phyloP scores from a whole-genome alignment of 2,797 vertebrate genomes.

The Coccyzus lansbergi region DNA sequence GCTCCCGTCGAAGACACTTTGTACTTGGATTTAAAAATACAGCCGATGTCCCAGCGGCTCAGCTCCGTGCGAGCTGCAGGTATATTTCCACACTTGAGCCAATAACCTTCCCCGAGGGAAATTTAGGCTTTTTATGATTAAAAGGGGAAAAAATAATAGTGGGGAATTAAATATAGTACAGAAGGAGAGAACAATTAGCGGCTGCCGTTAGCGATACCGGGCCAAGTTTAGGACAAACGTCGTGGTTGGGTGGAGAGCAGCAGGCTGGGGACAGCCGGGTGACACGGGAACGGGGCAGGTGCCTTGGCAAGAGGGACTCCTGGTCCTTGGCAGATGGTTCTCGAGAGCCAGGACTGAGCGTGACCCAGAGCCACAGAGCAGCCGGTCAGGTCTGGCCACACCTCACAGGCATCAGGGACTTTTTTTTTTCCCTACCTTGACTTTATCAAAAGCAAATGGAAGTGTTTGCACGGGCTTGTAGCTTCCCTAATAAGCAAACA shows the following conservation, averaged over 20 bases:
- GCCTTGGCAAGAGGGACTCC: background rate
- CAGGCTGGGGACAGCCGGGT: background rate
- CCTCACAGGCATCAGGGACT: background rate
- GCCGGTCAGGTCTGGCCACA: background rate
- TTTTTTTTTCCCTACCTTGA: background rate
- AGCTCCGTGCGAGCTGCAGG: constrained; percentile 43
- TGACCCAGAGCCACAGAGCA: background rate
- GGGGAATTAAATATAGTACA: constrained; percentile 67
- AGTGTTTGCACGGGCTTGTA: constrained; percentile 41
- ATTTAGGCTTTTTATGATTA: constrained; percentile 73
- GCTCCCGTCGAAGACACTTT: constrained; percentile 20
- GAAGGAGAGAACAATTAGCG: constrained; percentile 65
- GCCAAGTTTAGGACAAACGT: constrained; percentile 9
- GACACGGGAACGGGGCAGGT: background rate
- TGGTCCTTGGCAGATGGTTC: background rate
- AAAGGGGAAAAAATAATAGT: constrained; percentile 71
- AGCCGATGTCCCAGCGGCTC: constrained; percentile 29
- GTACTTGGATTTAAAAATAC: constrained; percentile 72
- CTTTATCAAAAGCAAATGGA: constrained; percentile 43
- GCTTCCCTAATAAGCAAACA: constrained; percentile 46
- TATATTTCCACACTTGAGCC: constrained; percentile 69
- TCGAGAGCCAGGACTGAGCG: background rate
- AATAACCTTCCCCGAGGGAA: constrained; percentile 71
- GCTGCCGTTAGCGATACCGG: constrained; percentile 27
- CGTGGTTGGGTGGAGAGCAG: background rate